A percentile compares a stretch with the other conserved stretches of the same genome.
Conservation (phyloP, 2,797 vertebrate genomes). For the Sternotherus odoratus region DNA sequence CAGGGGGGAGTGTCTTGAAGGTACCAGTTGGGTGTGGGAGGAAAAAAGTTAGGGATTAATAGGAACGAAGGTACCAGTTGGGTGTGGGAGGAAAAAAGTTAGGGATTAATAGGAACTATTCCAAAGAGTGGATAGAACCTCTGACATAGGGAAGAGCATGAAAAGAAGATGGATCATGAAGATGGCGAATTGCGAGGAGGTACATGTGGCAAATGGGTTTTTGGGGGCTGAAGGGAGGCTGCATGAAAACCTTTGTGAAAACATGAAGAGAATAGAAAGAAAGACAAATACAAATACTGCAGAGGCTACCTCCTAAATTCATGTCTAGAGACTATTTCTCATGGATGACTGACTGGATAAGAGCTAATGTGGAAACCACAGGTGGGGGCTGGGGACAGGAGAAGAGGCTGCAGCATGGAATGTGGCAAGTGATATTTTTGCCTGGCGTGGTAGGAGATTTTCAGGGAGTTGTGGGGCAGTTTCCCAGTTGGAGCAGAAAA, state of each 20-base stretch:
- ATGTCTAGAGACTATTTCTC: neutral
- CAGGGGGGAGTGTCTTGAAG: fast-evolving
- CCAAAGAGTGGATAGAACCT: too few relatives aligned
- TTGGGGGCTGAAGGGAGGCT: neutral
- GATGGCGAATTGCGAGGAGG: fast-evolving
- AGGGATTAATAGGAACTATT: neutral
- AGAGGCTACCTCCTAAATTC: neutral
- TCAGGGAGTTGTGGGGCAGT: neutral
- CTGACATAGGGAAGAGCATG: neutral
- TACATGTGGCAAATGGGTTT: fast-evolving
- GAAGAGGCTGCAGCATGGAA: neutral
- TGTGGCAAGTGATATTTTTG: neutral
- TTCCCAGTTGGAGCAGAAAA: neutral
- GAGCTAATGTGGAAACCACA: fast-evolving
- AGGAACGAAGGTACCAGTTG: neutral
- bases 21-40: fast-evolving
- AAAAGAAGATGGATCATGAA: neutral
- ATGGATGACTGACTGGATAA: fast-evolving
- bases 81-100: neutral
- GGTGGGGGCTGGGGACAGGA: too few relatives aligned
- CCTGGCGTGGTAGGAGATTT: neutral
- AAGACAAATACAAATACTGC: neutral
- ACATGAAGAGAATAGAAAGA: neutral
- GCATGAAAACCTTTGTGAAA: neutral
- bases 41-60: neutral